These are phyloP conservation scores for Betta splendens DNA, from an alignment of 2,797 vertebrate species.

Conservation along the genomic window DNA sequence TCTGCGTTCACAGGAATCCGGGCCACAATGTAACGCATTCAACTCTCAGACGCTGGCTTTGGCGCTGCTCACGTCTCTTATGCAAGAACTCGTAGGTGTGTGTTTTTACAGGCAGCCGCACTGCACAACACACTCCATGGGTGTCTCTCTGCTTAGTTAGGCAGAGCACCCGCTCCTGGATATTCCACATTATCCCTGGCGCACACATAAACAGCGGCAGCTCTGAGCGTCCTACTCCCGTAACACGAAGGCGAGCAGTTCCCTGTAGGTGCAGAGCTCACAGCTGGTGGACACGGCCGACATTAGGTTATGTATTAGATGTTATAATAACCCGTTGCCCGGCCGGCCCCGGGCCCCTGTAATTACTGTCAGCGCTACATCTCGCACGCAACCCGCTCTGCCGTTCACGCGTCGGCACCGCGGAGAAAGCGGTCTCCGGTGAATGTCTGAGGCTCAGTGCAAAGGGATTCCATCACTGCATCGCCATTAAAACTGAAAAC, in stretches of 20 bases:
- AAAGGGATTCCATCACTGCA: conserved; percentile 40
- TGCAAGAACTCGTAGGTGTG: background rate
- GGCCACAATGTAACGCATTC: conserved; percentile 2
- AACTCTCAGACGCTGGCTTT: background rate
- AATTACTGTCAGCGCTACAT: conserved; percentile 77
- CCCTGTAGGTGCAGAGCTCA: too few relatives aligned
- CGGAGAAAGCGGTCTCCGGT: too few relatives aligned
- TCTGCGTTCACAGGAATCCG: conserved; percentile 20
- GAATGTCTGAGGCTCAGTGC: conserved; percentile 43
- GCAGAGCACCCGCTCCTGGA: conserved; percentile 31
- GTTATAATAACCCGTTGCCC: conserved; percentile 67
- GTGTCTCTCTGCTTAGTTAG: too few relatives aligned
- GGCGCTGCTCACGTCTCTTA: background rate
- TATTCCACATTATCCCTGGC: conserved; percentile 48
- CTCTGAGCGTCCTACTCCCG: too few relatives aligned
- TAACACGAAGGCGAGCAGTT: too few relatives aligned
- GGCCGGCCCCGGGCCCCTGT: conserved; percentile 56
- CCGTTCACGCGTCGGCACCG: too few relatives aligned
- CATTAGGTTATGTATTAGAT: conserved; percentile 70
- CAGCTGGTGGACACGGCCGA: conserved; percentile 55
- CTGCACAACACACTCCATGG: too few relatives aligned
- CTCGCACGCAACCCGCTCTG: conserved; percentile 39
- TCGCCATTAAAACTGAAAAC: conserved; percentile 9
- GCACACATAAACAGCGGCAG: conserved; percentile 21
- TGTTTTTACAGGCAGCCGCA: background rate